phyloP scores from a whole-genome alignment of 2,888 invertebrate species.

The Pterobdella sp. region DNA sequence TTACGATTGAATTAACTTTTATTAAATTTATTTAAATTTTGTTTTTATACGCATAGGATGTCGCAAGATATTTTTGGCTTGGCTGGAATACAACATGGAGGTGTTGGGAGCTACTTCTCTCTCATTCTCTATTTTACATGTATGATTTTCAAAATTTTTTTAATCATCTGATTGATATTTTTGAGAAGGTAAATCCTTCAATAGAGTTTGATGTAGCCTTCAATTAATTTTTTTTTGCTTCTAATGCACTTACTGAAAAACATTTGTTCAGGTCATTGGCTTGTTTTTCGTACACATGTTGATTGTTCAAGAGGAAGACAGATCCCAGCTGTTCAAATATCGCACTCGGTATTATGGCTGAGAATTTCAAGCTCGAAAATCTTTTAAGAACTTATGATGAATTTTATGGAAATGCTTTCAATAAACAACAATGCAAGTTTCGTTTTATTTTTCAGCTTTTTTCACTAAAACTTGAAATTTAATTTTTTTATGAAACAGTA shows the following conservation, averaged over 20 bases:
- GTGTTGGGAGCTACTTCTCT: slow-evolving; percentile 31
- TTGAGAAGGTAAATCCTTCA: too few species aligned
- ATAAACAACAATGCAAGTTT: too few species aligned
- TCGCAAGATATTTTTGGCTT: slow-evolving; percentile 21
- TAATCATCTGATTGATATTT: not conserved
- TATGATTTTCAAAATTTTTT: not conserved
- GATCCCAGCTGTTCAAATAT: slow-evolving; percentile 29
- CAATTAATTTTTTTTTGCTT: not conserved
- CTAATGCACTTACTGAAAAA: not conserved
- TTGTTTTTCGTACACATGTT: slow-evolving; percentile 32
- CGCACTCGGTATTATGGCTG: slow-evolving; percentile 29
- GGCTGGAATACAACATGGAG: slow-evolving; percentile 32
- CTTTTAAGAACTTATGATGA: too few species aligned
- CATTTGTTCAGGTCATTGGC: slow-evolving; percentile 24
- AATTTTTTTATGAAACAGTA: too few species aligned
- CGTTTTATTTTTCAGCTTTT: too few species aligned
- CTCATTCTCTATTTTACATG: slow-evolving; percentile 32
- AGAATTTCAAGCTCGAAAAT: too few species aligned
- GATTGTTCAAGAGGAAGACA: slow-evolving; percentile 31
- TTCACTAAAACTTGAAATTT: too few species aligned
- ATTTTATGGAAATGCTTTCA: too few species aligned
- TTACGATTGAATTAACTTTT: not conserved
- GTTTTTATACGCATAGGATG: too few species aligned
- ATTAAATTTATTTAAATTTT: too few species aligned
- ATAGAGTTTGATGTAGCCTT: too few species aligned